Conservation (phyloP, 2,888 invertebrate genomes). For the Formica aserva region DNA sequence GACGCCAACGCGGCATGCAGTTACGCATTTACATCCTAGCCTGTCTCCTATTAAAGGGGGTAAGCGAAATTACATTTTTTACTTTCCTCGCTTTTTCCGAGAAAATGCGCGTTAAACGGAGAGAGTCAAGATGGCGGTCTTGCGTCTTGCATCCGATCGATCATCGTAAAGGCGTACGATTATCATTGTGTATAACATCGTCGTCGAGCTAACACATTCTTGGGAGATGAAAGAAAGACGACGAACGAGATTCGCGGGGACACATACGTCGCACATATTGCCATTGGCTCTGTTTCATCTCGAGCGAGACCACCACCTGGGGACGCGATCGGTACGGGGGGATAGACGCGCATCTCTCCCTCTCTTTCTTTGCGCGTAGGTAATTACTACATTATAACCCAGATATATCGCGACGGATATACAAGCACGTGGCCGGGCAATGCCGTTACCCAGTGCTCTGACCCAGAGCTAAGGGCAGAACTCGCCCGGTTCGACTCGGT, state of each 20-base stretch:
- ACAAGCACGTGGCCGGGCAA: constrained; percentile 68
- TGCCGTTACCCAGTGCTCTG: constrained; percentile 84
- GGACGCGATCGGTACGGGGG: background rate
- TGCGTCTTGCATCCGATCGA: background rate
- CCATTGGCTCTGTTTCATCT: constrained; percentile 9
- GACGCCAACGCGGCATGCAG: constrained; percentile 86
- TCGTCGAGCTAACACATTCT: background rate
- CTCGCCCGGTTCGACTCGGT: constrained; percentile 63
- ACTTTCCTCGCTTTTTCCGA: background rate
- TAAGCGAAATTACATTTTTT: constrained; percentile 80
- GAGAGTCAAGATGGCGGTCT: background rate
- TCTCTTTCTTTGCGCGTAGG: constrained; percentile 62
- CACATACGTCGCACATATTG: background rate
- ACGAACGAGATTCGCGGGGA: background rate
- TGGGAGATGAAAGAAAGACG: constrained; percentile 25
- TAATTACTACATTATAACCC: constrained; percentile 83
- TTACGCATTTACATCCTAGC: constrained; percentile 85
- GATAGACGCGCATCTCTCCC: constrained; percentile 29
- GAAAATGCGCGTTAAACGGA: background rate
- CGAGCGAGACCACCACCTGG: background rate
- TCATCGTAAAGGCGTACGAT: background rate
- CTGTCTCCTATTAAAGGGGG: constrained; percentile 87
- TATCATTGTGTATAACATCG: background rate
- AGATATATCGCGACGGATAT: constrained; percentile 77
- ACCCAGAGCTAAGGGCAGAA: constrained; percentile 84